Evolutionary conservation across 2,113 vertebrate genomes (phyloP).

Genomic region (Brachypteracias leptosomus): DNA sequence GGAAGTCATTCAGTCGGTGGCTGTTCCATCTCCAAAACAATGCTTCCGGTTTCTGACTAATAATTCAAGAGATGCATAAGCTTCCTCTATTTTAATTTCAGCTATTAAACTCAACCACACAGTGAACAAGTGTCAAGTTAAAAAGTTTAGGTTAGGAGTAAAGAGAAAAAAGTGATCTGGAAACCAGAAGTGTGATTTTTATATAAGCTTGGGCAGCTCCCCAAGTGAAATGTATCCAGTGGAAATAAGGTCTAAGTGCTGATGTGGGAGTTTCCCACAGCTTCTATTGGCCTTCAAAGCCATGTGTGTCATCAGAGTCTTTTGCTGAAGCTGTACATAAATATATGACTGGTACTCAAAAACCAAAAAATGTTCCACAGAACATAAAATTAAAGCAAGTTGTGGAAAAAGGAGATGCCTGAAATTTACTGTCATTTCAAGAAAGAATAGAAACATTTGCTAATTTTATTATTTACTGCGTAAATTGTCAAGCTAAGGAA

Average conservation of each 20-base stretch:
- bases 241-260: conserved; percentile 52
- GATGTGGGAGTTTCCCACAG: conserved; percentile 84
- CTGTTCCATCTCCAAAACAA: background rate
- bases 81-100: background rate
- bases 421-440: conserved; percentile 20
- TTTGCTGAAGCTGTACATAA: conserved; percentile 67
- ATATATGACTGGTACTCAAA: conserved; percentile 67
- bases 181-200: background rate
- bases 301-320: conserved; percentile 62
- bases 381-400: conserved; percentile 73
- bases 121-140: background rate
- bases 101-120: background rate
- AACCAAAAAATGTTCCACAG: conserved; percentile 49
- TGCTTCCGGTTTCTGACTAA: background rate
- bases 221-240: background rate
- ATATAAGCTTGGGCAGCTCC: background rate
- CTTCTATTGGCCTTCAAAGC: conserved; percentile 65
- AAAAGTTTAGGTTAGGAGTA: background rate
- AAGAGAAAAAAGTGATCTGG: background rate
- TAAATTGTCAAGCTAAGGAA: conserved; percentile 14
- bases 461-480: conserved; percentile 34
- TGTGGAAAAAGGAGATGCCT: conserved; percentile 52
- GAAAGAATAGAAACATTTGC: conserved; percentile 31
- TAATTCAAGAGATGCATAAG: background rate
- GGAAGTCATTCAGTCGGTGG: background rate